These are phyloP conservation scores for Cyphomyrus discorhynchus DNA, from an alignment of 2,113 vertebrate genomes.

Conservation along the genomic window DNA sequence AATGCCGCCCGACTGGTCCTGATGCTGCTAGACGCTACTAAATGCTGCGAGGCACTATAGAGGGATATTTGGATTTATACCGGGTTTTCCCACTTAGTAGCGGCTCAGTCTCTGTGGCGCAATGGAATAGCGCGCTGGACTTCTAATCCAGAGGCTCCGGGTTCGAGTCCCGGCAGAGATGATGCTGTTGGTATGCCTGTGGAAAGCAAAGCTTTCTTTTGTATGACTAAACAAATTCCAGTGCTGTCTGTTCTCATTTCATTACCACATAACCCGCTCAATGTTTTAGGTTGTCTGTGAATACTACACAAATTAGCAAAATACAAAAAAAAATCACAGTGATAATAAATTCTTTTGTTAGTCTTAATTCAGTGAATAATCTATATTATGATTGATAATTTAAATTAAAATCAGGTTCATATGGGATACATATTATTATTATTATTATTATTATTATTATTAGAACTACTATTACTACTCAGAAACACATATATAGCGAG, in stretches of 20 bases:
- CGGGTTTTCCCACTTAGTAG: constrained; percentile 30
- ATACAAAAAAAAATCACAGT: not conserved
- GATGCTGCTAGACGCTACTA: constrained; percentile 55
- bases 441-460: not conserved
- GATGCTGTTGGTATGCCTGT: constrained; percentile 41
- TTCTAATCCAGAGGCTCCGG: constrained; percentile 99
- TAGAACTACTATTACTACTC: not conserved
- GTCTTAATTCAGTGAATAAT: not conserved
- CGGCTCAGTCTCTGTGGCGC: constrained; percentile 85
- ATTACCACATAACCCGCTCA: not conserved
- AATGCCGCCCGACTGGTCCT: constrained; percentile 52
- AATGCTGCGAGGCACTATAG: constrained; percentile 1
- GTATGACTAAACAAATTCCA: not conserved
- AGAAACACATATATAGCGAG: not conserved
- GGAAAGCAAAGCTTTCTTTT: not conserved
- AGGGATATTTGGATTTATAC: constrained; percentile 47
- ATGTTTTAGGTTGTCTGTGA: not conserved
- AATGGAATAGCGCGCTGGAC: constrained; percentile 99
- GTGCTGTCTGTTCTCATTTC: not conserved
- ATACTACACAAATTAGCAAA: not conserved
- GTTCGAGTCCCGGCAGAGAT: constrained; percentile 99
- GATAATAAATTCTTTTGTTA: not conserved
- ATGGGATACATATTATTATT: not conserved
- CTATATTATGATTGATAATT: not conserved
- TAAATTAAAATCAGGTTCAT: not conserved